phyloP scores from a whole-genome alignment of 2,113 vertebrate genomes.

The Nesogale talazaci region DNA sequence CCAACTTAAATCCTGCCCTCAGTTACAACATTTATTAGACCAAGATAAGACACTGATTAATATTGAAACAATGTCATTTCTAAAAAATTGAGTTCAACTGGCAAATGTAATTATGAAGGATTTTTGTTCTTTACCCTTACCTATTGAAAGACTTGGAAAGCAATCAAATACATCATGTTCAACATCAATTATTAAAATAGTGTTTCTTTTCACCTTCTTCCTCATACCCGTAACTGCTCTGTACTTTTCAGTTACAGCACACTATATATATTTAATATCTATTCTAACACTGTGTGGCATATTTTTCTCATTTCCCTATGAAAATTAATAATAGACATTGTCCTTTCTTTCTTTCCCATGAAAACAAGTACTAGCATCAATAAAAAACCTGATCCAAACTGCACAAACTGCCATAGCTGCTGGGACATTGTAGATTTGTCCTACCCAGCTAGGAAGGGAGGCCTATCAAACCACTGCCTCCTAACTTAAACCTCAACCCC shows the following conservation, averaged over 20 bases:
- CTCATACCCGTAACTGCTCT: not conserved
- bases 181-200: not conserved
- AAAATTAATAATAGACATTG: no score
- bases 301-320: not conserved
- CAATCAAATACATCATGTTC: not conserved
- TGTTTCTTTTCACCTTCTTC: not conserved
- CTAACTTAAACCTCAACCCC: not conserved
- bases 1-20: not conserved
- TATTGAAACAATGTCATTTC: not conserved
- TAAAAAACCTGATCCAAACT: not conserved
- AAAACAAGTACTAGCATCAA: not conserved
- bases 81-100: not conserved
- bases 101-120: not conserved
- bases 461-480: not conserved
- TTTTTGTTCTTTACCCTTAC: not conserved
- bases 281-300: not conserved
- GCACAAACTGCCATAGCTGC: not conserved
- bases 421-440: not conserved
- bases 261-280: not conserved
- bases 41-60: not conserved
- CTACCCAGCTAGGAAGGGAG: not conserved
- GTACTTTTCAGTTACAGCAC: not conserved
- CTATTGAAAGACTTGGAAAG: not conserved
- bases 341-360: not conserved
- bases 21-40: not conserved